Evolutionary conservation across 1,140 invertebrate species (phyloP).

Genomic region (Hyles euphorbiae): DNA sequence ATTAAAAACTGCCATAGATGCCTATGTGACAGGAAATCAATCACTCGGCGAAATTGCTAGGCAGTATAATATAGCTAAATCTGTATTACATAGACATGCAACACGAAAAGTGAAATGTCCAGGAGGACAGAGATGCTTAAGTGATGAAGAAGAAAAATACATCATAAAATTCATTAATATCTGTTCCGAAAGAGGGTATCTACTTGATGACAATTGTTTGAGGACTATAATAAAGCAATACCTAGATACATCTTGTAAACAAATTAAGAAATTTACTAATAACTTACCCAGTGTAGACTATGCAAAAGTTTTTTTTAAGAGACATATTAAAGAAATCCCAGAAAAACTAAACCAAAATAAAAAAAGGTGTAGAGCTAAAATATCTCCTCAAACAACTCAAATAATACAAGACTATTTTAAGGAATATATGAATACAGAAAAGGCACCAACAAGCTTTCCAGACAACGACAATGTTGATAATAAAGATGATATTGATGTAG

Average conservation of each 20-base stretch:
- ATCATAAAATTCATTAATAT: background rate
- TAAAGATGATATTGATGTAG: too few species aligned
- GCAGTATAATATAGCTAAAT: background rate
- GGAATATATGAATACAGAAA: too few species aligned
- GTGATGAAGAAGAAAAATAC: background rate
- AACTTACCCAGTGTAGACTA: background rate
- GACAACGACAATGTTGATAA: too few species aligned
- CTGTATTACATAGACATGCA: constrained; percentile 1
- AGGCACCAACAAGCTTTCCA: too few species aligned
- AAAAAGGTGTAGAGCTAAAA: background rate
- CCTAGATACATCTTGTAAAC: background rate
- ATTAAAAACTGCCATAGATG: background rate
- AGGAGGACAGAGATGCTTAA: background rate
- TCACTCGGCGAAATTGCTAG: background rate
- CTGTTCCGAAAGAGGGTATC: background rate
- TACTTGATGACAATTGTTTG: background rate
- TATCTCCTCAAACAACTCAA: background rate
- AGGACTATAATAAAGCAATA: background rate
- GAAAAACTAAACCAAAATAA: background rate
- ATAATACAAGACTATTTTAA: constrained; percentile 1
- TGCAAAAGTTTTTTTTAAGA: background rate
- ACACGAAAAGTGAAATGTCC: background rate
- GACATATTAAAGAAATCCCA: background rate
- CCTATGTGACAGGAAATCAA: background rate
- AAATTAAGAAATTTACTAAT: background rate